Conservation (phyloP, 2,113 vertebrate genomes). For the Gobiocypris rarus region DNA sequence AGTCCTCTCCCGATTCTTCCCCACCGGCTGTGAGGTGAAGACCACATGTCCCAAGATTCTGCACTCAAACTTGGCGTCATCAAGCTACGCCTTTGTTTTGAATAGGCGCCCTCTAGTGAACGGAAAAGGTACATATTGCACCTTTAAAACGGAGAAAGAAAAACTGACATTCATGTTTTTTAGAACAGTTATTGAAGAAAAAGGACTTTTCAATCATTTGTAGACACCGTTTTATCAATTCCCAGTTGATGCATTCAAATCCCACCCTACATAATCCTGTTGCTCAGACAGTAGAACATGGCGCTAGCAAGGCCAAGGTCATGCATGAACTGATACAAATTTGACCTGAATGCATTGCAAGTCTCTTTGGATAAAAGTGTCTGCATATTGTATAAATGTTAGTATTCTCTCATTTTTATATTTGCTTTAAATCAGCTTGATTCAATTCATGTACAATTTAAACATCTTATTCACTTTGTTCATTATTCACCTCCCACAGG, state of each 20-base stretch:
- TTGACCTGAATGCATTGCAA: not conserved
- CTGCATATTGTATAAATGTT: not conserved
- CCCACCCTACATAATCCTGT: not conserved
- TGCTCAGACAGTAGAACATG: too few relatives aligned
- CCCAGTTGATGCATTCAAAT: not conserved
- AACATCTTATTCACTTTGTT: not conserved
- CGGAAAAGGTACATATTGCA: too few relatives aligned
- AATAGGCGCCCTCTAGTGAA: too few relatives aligned
- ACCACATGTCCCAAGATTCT: too few relatives aligned
- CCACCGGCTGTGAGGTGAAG: too few relatives aligned
- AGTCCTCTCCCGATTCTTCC: too few relatives aligned
- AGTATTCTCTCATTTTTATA: not conserved
- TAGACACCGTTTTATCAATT: not conserved
- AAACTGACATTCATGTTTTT: not conserved
- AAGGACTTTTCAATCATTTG: not conserved
- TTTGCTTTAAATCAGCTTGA: not conserved
- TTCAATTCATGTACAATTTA: not conserved
- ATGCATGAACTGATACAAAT: not conserved
- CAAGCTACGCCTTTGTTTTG: too few relatives aligned
- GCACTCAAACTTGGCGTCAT: too few relatives aligned
- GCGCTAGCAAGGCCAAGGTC: not conserved
- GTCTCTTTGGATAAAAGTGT: not conserved
- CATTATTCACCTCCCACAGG: constrained; percentile 67
- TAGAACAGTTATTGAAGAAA: not conserved
- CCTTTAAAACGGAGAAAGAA: too few relatives aligned